phyloP scores from a whole-genome alignment of 2,797 vertebrate species.

The Zalophus californianus region DNA sequence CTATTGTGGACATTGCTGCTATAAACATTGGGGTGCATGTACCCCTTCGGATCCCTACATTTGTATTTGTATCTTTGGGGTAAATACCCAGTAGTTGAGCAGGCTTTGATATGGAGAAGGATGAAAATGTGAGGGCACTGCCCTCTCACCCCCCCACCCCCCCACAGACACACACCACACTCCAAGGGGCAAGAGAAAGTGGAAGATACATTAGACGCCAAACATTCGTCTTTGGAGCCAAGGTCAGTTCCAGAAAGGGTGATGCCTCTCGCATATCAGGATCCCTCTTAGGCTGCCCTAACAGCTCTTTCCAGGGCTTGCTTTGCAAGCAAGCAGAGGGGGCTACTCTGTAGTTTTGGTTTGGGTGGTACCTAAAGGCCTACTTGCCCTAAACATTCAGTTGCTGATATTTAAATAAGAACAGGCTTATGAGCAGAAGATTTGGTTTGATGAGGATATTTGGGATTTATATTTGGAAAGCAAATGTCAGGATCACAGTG shows the following conservation, averaged over 20 bases:
- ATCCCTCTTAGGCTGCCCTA: neutral
- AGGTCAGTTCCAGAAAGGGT: neutral
- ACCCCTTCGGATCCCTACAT: no score
- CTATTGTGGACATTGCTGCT: no score
- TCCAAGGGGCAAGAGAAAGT: neutral
- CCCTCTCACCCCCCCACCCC: rapidly evolving
- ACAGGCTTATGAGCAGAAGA: neutral
- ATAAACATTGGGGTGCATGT: no score
- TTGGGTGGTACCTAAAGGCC: neutral
- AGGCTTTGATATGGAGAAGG: neutral
- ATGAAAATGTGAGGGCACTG: neutral
- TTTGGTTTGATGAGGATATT: neutral
- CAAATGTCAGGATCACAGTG: neutral
- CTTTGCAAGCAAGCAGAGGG: neutral
- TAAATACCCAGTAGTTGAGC: neutral
- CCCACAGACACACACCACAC: no score
- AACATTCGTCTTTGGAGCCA: neutral
- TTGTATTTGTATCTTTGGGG: no score
- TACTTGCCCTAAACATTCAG: neutral
- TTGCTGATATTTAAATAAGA: neutral
- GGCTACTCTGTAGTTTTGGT: neutral
- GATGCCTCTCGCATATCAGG: neutral
- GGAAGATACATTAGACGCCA: neutral
- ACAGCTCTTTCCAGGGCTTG: neutral
- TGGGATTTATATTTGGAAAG: neutral